These are phyloP conservation scores for Myiotriccus ornatus DNA, from an alignment of 2,797 vertebrate species.

Conservation along the genomic window DNA sequence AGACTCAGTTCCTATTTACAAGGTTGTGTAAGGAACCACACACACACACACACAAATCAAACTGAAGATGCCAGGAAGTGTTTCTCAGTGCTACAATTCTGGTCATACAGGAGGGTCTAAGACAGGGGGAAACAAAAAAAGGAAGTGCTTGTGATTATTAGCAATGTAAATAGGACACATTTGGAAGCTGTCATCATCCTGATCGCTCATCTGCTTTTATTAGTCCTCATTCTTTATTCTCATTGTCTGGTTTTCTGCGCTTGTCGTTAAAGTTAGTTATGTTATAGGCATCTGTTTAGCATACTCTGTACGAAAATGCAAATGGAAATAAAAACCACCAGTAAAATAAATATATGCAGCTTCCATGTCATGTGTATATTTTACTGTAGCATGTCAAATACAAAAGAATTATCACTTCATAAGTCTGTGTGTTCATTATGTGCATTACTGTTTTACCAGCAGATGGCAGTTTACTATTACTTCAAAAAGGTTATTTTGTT, in stretches of 20 bases:
- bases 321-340: slow-evolving; percentile 19
- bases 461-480: slow-evolving; percentile 74
- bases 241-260: slow-evolving; percentile 35
- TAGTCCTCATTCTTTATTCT: slow-evolving; percentile 62
- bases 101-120: not conserved
- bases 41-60: not conserved
- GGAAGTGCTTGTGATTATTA: slow-evolving; percentile 36
- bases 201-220: slow-evolving; percentile 58
- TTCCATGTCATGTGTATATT: not conserved
- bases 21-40: not conserved
- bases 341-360: slow-evolving; percentile 52
- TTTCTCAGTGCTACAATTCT: slow-evolving; percentile 18
- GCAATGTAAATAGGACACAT: slow-evolving; percentile 62
- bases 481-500: slow-evolving; percentile 39
- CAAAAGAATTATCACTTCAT: not conserved
- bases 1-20: slow-evolving; percentile 18
- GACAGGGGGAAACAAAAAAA: not conserved
- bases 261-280: slow-evolving; percentile 48
- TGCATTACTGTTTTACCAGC: slow-evolving; percentile 53
- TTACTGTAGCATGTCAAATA: slow-evolving; percentile 12
- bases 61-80: not conserved
- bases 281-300: slow-evolving; percentile 58
- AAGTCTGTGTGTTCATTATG: not conserved
- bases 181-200: slow-evolving; percentile 49
- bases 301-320: slow-evolving; percentile 63